Evolutionary conservation across 2,888 invertebrate genomes (phyloP), one percentile per base, ranked within the genome.

Genomic region (Portevinia maculata): DNA sequence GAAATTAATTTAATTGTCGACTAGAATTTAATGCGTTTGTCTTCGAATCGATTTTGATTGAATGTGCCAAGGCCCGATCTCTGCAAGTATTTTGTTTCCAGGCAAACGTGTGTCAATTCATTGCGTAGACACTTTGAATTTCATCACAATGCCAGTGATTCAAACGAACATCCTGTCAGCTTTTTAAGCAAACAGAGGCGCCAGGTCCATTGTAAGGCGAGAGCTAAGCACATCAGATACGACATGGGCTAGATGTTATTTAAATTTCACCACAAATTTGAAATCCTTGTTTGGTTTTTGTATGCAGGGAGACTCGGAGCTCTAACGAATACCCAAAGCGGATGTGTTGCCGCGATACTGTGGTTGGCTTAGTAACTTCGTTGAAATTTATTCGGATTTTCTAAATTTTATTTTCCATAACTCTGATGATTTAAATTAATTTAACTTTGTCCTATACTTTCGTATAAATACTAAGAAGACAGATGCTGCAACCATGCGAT

Each of bases 1-100:
- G 39, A 64, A 78, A 78, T 78, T 52, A 64, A 78, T 70, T 78
- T 70, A 78, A 78, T 78, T 78, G 70, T 32, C 13, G 8, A 13
- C 50, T 52, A 64, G 50, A 78, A 64, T 70, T 70, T 78, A 70
- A 62, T 70, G 17, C 57, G 64, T 57, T 34, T 57, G 64, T 44
- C 64, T 78, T 57, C 44, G 50, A 64, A 64, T 78, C 30, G 50
- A 64, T 34, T 78, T 62, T 78, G 62, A 78, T 78, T 64, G 34
- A 64, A 78, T 70, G 32, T 64, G 52, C 30, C 64, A 59, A 15
- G 28, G 44, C 53, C 3, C 5, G 46, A 46, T 3, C 5, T 8
- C 8, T 3, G 24, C 1, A 28, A 15, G 24, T 32, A 60, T 55
- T 34, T 34, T 37, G 24, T 13, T 69, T 19, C 37, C 28, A 21